Evolutionary conservation across 2,888 invertebrate genomes (phyloP).

Genomic region (Saturnia japonica): DNA sequence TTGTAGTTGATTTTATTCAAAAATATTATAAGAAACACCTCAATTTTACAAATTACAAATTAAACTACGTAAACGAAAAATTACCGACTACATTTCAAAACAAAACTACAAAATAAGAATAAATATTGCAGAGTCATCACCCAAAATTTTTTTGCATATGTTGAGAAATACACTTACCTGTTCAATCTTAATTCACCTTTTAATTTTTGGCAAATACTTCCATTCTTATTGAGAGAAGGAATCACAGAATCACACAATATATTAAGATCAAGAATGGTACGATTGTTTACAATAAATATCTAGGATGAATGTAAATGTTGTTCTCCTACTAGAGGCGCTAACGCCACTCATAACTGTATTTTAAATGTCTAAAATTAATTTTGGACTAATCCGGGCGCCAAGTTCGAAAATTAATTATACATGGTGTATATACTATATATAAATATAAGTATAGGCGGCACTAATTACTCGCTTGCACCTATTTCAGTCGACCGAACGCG

Average conservation of each 20-base stretch:
- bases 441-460: slow-evolving; percentile 45
- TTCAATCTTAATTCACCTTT: not conserved
- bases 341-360: slow-evolving; percentile 20
- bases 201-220: not conserved
- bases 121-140: slow-evolving; percentile 11
- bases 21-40: not conserved
- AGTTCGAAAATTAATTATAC: slow-evolving; percentile 35
- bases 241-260: slow-evolving; percentile 24
- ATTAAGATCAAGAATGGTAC: slow-evolving; percentile 28
- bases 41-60: not conserved
- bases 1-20: not conserved
- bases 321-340: slow-evolving; percentile 23
- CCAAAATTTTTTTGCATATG: no score
- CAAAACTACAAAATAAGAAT: not conserved
- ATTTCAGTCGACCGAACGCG: slow-evolving; percentile 67
- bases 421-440: slow-evolving; percentile 39
- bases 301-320: slow-evolving; percentile 13
- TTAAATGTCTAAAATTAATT: slow-evolving; percentile 43
- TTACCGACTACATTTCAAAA: slow-evolving; percentile 1
- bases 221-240: not conserved
- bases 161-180: not conserved
- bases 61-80: not conserved
- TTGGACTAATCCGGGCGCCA: slow-evolving; percentile 47
- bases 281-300: slow-evolving; percentile 36
- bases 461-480: slow-evolving; percentile 65